phyloP scores from a whole-genome alignment of 2,888 invertebrate species.

The Blastobasis adustella region DNA sequence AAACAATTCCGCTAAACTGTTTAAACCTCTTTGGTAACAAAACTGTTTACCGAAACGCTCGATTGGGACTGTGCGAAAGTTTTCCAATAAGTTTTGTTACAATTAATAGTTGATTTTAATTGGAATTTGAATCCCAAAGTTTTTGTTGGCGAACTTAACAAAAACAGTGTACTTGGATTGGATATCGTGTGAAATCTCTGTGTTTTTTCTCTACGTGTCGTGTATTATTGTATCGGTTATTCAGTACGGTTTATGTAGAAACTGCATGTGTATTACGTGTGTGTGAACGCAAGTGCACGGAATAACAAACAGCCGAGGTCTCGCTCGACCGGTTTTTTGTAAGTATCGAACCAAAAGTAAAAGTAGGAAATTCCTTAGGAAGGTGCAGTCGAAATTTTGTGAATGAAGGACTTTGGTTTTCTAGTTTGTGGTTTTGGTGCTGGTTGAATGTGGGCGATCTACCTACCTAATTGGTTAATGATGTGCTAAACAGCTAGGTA shows the following conservation, averaged over 20 bases:
- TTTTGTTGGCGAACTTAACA: slow-evolving; percentile 13
- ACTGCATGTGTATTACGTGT: background rate
- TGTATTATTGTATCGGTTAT: slow-evolving; percentile 17
- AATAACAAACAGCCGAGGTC: background rate
- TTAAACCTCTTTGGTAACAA: too few relatives aligned
- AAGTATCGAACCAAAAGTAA: slow-evolving; percentile 47
- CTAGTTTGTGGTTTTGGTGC: background rate
- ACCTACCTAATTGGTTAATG: too few relatives aligned
- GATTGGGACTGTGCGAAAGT: too few relatives aligned
- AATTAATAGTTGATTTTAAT: background rate
- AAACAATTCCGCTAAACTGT: too few relatives aligned
- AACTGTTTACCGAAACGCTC: too few relatives aligned
- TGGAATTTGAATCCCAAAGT: background rate
- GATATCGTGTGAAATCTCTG: slow-evolving; percentile 24
- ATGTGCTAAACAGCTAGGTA: too few relatives aligned
- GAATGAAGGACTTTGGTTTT: slow-evolving; percentile 8
- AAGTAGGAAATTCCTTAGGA: slow-evolving; percentile 23
- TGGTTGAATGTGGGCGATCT: too few relatives aligned
- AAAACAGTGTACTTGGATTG: slow-evolving; percentile 18
- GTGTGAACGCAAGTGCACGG: background rate
- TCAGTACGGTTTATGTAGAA: background rate
- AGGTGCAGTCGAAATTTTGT: slow-evolving; percentile 8
- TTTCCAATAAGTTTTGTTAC: too few relatives aligned
- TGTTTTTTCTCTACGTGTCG: slow-evolving; percentile 23
- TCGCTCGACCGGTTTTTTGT: slow-evolving; percentile 20